These are phyloP conservation scores for Vipera latastei DNA, from an alignment of 2,797 vertebrate species.

Conservation along the genomic window DNA sequence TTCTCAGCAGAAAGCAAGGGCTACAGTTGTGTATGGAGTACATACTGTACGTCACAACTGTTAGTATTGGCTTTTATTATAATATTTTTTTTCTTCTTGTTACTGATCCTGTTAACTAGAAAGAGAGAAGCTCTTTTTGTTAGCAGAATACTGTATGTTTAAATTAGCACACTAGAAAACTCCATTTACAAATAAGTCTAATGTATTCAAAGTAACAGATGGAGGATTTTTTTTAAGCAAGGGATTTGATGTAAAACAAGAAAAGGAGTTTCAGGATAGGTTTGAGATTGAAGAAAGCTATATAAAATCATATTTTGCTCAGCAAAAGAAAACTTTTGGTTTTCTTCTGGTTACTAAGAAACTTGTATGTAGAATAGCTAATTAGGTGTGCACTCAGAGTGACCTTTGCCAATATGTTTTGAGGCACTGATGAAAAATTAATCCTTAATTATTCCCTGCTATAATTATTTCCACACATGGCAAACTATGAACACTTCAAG, in stretches of 20 bases:
- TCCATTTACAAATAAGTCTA: neutral
- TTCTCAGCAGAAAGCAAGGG: neutral
- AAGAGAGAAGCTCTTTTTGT: slow-evolving; percentile 15
- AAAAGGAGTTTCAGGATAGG: neutral
- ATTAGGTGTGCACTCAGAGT: neutral
- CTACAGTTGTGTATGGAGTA: neutral
- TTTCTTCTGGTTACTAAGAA: neutral
- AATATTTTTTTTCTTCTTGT: slow-evolving; percentile 28
- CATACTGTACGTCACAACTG: neutral
- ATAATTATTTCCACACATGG: neutral
- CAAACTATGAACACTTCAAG: slow-evolving; percentile 35
- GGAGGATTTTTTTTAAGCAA: neutral
- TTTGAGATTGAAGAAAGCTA: neutral
- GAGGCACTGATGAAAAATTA: neutral
- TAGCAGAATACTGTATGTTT: neutral
- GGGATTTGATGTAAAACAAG: neutral
- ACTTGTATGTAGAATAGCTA: neutral
- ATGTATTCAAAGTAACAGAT: neutral
- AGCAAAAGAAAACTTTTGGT: neutral
- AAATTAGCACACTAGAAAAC: neutral
- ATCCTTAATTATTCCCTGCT: neutral
- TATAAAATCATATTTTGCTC: neutral
- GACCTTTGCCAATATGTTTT: neutral
- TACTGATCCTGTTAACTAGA: slow-evolving; percentile 18
- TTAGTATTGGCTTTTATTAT: slow-evolving; percentile 38